These are phyloP conservation scores for Drosophila setifemur DNA, from an alignment of 1,140 invertebrate species.

Conservation along the genomic window DNA sequence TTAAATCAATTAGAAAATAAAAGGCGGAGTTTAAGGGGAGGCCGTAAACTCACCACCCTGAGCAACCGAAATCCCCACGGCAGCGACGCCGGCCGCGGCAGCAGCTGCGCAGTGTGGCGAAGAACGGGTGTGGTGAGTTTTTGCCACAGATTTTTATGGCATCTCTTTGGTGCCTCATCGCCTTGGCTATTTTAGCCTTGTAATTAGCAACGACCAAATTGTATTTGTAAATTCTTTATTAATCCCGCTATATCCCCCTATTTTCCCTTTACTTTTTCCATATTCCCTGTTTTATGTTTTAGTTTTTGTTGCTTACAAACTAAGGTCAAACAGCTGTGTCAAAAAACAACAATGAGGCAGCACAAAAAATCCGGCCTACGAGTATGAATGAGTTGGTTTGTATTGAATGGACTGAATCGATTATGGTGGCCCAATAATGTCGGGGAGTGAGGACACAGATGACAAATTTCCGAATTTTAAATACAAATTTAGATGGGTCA, in stretches of 20 bases:
- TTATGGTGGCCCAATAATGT: not conserved
- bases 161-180: constrained; percentile 19
- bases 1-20: constrained; percentile 82
- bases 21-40: constrained; percentile 77
- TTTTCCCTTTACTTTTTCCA: not conserved
- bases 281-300: not conserved
- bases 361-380: constrained; percentile 7
- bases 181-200: not conserved
- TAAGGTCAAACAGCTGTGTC: constrained; percentile 25
- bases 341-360: constrained; percentile 30
- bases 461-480: not conserved
- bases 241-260: not conserved
- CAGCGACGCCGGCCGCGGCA: constrained; percentile 12
- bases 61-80: constrained; percentile 14
- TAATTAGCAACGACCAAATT: too few relatives aligned
- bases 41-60: constrained; percentile 27
- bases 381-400: constrained; percentile 23
- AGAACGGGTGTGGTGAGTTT: constrained; percentile 66
- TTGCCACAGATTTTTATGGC: constrained; percentile 49
- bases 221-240: too few relatives aligned
- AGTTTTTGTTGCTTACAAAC: not conserved
- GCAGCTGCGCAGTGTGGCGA: not conserved
- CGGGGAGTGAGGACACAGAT: not conserved
- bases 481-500: constrained; percentile 2
- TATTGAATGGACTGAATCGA: constrained; percentile 5